phyloP scores from a whole-genome alignment of 2,113 vertebrate genomes.

The Microcebus griseorufus region DNA sequence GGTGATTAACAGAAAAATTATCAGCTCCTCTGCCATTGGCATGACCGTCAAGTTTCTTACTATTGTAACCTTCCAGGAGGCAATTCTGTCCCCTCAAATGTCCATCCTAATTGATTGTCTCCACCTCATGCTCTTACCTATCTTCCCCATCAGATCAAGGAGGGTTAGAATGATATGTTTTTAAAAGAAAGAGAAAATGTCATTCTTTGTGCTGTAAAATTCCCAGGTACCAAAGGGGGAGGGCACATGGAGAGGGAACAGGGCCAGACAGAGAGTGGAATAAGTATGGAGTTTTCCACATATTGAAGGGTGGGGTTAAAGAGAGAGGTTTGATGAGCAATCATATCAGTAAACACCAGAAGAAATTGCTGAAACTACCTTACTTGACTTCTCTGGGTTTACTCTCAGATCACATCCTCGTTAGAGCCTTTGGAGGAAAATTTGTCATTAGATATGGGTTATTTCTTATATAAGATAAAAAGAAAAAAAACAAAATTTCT shows the following conservation, averaged over 20 bases:
- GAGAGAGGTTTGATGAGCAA: not conserved
- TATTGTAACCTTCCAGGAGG: not conserved
- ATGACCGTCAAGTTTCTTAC: not conserved
- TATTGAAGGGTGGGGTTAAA: not conserved
- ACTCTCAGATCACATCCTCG: not conserved
- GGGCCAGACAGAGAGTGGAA: not conserved
- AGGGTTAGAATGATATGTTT: not conserved
- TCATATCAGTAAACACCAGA: not conserved
- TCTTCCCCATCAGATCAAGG: not conserved
- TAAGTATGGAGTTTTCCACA: not conserved
- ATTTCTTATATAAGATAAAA: not conserved
- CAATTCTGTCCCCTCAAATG: not conserved
- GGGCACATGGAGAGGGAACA: not conserved
- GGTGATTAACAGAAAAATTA: not conserved
- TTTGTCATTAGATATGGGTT: not conserved
- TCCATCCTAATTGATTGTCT: not conserved
- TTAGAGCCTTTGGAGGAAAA: slow-evolving; percentile 32
- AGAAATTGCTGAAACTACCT: not conserved
- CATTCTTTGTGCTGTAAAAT: not conserved
- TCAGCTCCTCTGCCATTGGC: not conserved
- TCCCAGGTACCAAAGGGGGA: not conserved
- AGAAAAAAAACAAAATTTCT: not conserved
- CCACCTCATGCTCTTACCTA: not conserved
- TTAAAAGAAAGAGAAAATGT: not conserved
- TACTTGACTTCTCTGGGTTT: not conserved